Conservation (phyloP, 2,113 vertebrate species). For the Tympanuchus pallidicinctus region DNA sequence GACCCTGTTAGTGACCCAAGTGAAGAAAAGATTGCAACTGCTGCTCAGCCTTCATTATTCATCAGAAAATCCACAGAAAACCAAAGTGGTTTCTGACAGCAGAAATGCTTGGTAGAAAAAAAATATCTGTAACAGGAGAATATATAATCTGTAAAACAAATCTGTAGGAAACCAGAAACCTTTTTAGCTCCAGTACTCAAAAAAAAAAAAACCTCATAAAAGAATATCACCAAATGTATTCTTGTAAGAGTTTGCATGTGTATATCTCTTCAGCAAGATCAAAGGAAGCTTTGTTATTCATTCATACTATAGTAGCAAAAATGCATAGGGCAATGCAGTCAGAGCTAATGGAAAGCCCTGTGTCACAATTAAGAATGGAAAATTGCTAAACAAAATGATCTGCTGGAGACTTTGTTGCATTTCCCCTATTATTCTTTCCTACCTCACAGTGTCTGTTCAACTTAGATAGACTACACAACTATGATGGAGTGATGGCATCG, state of each 20-base stretch:
- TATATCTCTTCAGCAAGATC: background rate
- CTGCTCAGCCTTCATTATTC: fast-evolving
- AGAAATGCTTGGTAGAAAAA: fast-evolving
- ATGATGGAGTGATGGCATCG: background rate
- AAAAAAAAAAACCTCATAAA: background rate
- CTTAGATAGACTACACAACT: background rate
- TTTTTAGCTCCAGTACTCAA: background rate
- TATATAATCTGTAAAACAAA: background rate
- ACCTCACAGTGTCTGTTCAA: background rate
- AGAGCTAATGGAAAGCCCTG: background rate
- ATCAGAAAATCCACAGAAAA: background rate
- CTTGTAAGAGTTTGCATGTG: background rate
- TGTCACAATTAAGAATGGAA: background rate
- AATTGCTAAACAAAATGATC: background rate
- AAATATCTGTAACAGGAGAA: background rate
- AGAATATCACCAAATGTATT: background rate
- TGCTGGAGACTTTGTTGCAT: background rate
- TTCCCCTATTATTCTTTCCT: background rate
- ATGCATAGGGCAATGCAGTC: background rate
- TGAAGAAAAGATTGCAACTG: background rate
- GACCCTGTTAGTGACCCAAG: background rate
- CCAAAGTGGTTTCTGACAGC: background rate
- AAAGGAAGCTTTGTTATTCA: background rate
- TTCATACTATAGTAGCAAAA: background rate
- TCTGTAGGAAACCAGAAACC: background rate